Percentiles rank a stretch among this genome's conserved stretches.
Conservation (phyloP, 1,140 invertebrate genomes). For the Sipha flava region DNA sequence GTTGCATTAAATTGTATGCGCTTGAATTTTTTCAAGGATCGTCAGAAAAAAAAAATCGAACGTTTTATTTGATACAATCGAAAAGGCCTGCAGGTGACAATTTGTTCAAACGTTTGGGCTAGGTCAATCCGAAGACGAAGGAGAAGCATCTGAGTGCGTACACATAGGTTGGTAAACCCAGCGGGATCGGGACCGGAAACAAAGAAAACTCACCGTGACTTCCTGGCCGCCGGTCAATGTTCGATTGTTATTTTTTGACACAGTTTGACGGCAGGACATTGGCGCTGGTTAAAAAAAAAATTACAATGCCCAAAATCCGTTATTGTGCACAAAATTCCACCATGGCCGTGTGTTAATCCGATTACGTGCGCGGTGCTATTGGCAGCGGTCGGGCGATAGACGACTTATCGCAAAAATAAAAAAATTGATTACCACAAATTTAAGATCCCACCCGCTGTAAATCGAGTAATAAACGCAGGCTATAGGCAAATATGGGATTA, state of each 20-base stretch:
- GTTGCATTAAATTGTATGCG: no score
- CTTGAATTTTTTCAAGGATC: no score
- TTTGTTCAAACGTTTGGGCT: background rate
- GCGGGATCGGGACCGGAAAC: background rate
- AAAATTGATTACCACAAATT: no score
- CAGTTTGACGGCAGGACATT: background rate
- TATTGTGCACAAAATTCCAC: slow-evolving; percentile 2
- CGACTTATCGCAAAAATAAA: background rate
- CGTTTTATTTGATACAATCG: no score
- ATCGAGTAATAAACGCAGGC: no score
- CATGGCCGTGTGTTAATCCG: background rate
- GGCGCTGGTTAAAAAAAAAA: background rate
- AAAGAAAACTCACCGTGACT: background rate
- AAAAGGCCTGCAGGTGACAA: no score
- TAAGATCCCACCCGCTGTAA: no score
- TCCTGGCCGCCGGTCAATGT: background rate
- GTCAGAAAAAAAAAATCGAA: no score
- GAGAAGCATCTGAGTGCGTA: background rate
- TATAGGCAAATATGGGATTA: no score
- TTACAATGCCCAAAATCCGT: background rate
- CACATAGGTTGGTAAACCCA: background rate
- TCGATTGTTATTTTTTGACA: slow-evolving; percentile 12
- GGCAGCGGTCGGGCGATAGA: background rate
- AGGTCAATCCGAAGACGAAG: background rate
- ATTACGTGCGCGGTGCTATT: background rate